These are phyloP conservation scores for Nesogale talazaci DNA, from an alignment of 2,113 vertebrate genomes.

Conservation along the genomic window DNA sequence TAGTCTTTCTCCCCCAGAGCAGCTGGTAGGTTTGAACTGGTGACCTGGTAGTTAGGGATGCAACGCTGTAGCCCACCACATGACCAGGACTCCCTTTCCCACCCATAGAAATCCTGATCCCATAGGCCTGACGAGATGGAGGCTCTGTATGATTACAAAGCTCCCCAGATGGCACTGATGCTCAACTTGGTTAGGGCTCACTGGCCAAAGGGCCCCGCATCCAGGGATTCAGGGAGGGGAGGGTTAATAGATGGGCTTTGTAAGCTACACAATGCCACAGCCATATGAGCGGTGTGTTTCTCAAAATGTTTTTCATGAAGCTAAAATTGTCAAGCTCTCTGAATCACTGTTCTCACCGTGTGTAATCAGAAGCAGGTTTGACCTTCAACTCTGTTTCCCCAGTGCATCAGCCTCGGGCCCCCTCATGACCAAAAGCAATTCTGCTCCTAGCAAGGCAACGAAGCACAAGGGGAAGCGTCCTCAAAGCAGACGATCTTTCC, in stretches of 20 bases:
- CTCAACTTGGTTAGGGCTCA: neutral
- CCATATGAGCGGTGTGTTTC: neutral
- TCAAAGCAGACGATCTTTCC: neutral
- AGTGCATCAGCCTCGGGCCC: neutral
- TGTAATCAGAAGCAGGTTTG: no score
- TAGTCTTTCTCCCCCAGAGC: no score
- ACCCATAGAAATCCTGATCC: neutral
- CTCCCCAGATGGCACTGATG: neutral
- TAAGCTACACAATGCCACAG: neutral
- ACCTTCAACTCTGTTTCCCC: slow-evolving; percentile 10
- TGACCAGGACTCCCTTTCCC: neutral
- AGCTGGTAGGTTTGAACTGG: no score
- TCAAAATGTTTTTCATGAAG: neutral
- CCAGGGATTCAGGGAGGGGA: neutral
- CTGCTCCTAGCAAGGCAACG: neutral
- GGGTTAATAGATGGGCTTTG: neutral
- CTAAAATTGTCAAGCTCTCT: no score
- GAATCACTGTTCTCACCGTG: no score
- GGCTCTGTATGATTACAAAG: neutral
- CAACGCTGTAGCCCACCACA: no score
- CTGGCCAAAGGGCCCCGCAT: neutral
- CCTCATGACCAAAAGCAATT: neutral
- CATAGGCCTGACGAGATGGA: neutral
- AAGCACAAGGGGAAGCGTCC: neutral
- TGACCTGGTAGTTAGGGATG: no score